These are phyloP conservation scores for Lordiphosa fenestrarum DNA, from an alignment of 2,888 invertebrate genomes.

Conservation along the genomic window DNA sequence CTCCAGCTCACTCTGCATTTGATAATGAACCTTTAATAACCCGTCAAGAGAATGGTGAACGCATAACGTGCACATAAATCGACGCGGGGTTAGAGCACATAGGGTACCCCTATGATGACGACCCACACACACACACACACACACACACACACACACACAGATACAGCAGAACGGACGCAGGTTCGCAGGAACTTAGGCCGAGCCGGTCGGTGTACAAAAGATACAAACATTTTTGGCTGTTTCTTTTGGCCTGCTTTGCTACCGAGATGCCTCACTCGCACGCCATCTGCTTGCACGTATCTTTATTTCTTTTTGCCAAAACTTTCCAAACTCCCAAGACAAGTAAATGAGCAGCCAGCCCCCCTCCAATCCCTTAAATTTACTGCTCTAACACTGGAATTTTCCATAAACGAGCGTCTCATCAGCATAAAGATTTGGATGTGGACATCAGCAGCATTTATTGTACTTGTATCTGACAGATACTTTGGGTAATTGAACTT, in stretches of 20 bases:
- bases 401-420: too few relatives aligned
- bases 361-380: too few relatives aligned
- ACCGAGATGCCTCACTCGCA: too few relatives aligned
- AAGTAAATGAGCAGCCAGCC: not conserved
- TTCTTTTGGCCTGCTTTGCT: too few relatives aligned
- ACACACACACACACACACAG: conserved; percentile 4
- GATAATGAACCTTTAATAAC: conserved; percentile 64
- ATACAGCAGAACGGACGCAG: conserved; percentile 1
- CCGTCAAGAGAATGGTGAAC: conserved; percentile 30
- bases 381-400: too few relatives aligned
- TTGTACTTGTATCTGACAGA: too few relatives aligned
- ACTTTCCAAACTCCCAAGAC: conserved; percentile 4
- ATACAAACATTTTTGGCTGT: too few relatives aligned
- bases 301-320: not conserved
- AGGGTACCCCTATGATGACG: conserved; percentile 30
- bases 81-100: conserved; percentile 15
- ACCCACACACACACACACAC: conserved; percentile 5
- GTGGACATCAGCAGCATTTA: too few relatives aligned
- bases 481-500: too few relatives aligned
- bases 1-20: conserved; percentile 22
- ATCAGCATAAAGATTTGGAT: too few relatives aligned
- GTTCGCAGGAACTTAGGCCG: not conserved
- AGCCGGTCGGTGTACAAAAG: not conserved
- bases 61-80: conserved; percentile 28
- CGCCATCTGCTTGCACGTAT: too few relatives aligned